A percentile compares a stretch with the other conserved stretches of the same genome.
phyloP scores from a whole-genome alignment of 2,797 vertebrate genomes.

The Protosalanx chinensis region DNA sequence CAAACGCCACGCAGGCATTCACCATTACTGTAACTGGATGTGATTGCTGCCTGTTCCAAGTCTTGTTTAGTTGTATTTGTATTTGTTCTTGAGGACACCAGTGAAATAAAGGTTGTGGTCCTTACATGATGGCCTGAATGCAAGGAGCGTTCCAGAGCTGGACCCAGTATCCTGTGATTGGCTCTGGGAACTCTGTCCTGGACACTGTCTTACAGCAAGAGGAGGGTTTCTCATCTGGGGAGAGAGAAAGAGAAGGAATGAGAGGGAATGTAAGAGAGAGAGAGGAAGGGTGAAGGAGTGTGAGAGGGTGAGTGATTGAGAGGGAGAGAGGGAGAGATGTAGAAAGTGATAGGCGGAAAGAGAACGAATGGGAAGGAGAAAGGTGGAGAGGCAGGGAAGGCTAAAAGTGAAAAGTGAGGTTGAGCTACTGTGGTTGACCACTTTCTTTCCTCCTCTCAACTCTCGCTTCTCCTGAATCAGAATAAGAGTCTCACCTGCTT shows the following conservation, averaged over 20 bases:
- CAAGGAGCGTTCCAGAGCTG: constrained; percentile 35
- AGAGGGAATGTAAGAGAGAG: no score
- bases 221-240: constrained; percentile 38
- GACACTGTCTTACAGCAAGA: constrained; percentile 53
- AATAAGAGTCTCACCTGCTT: constrained; percentile 18
- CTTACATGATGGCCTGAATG: constrained; percentile 65
- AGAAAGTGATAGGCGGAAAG: background rate
- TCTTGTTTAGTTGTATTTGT: no score
- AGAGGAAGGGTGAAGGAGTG: no score
- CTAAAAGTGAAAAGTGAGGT: background rate
- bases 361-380: background rate
- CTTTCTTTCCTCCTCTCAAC: background rate
- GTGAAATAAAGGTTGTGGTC: background rate
- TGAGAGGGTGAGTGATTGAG: no score
- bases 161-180: constrained; percentile 22
- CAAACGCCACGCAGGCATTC: background rate
- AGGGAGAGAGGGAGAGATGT: constrained; percentile 1
- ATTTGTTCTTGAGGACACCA: no score
- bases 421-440: no score
- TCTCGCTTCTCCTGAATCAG: background rate
- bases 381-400: background rate
- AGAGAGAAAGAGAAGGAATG: background rate
- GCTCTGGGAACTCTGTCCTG: background rate
- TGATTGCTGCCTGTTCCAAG: background rate
- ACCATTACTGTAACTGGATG: no score